phyloP scores from a whole-genome alignment of 2,113 vertebrate species.

The Poecile atricapillus region DNA sequence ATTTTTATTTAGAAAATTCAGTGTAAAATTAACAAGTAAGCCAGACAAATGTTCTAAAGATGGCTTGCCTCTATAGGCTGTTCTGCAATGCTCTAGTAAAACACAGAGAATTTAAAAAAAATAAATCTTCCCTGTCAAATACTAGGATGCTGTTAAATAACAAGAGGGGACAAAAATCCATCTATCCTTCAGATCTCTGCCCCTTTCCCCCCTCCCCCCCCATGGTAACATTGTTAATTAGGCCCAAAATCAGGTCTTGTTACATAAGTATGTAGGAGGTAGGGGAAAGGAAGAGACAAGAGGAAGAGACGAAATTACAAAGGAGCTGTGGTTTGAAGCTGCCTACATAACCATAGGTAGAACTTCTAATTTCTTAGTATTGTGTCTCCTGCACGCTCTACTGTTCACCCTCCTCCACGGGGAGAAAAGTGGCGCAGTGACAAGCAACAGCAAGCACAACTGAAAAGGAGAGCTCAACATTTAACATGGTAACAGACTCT shows the following conservation, averaged over 20 bases:
- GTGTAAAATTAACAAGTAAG: neutral
- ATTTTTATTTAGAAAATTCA: neutral
- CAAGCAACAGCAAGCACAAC: neutral
- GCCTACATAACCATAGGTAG: neutral
- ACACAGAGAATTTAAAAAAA: neutral
- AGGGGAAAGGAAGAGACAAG: neutral
- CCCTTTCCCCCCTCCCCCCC: too few relatives aligned
- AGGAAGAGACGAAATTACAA: slow-evolving; percentile 10
- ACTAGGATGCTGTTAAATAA: neutral
- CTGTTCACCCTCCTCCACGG: neutral
- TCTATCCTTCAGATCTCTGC: neutral
- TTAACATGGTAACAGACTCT: neutral
- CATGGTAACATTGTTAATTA: neutral
- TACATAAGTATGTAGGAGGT: neutral
- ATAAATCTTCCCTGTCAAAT: neutral
- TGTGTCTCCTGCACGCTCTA: fast-evolving
- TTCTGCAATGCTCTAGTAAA: neutral
- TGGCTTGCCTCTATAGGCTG: neutral
- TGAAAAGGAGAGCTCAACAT: neutral
- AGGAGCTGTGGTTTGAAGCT: slow-evolving; percentile 6
- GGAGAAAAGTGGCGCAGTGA: neutral
- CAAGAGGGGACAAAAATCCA: neutral
- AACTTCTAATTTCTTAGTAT: neutral
- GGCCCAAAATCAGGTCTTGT: neutral
- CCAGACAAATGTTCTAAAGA: neutral